Base-by-base conservation (phyloP, 2,888 invertebrate species). In the Pomacea canaliculata region DNA sequence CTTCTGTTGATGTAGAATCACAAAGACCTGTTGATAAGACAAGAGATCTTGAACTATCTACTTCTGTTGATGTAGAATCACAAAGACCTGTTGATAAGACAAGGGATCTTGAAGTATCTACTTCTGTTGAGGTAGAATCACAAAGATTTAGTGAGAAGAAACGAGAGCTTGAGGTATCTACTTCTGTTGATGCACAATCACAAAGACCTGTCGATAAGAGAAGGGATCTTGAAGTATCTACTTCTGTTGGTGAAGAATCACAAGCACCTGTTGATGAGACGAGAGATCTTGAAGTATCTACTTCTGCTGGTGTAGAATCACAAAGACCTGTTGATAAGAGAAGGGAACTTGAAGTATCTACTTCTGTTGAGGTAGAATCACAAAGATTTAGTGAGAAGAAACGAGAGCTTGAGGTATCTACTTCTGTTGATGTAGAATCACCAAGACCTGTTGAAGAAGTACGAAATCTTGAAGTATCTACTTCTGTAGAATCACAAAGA, bases 341-440 rank as follows among this genome's bases (percentile, higher is more conserved):
- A 23, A 63, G 66, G 46, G 72, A 71, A 49, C 19, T 56, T 23
- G 68, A 27, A 48, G 51, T 23, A 23, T 23, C 23, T 23, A 23
- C 23, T 23, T 23, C 23, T 23, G 23, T 23, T 23, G 23, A 23
- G 0, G 23, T 23, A 23, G 48, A 60, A 68, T 18, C 48, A 67
- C 19, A 75, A 70, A 27, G 65, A 49, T 62, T 60, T 68, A 63
- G 37, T 37, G 49, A 76, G 48, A n/a, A 69, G 62, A 70, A 27
- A 56, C 9, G 62, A 51, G n/a, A 71, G 19, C 23, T 23, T 23
- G 23, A 23, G 0, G 23, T 23, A 23, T 23, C 23, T 23, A 23
- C 23, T 23, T 23, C 0, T 23, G 23, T 23, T 23, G 0, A 23
- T 23, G 23, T 23, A 23, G 23, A 23, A 23, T 23, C 23, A 23